Base-by-base conservation (phyloP, 2,113 vertebrate genomes). In the Stigmatopora argus region DNA sequence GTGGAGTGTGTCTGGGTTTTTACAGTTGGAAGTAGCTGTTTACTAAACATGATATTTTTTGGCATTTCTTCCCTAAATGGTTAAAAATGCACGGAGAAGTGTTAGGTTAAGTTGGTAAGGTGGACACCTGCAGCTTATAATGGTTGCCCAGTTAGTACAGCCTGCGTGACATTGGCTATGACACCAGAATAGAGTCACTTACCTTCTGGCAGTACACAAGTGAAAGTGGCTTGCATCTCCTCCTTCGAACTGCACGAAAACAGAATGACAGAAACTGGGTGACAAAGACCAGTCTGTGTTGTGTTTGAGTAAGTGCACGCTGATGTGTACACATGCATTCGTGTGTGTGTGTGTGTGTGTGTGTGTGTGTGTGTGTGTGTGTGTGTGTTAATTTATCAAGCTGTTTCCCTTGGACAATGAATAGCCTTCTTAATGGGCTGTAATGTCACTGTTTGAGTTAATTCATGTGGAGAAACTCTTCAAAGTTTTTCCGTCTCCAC, bases 391-490 rank as follows among this genome's bases (percentile, higher is more conserved):
- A 64, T 74, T 44, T 65, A n/a, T 69, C 60, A 56, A 34, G 15
- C 62, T 19, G 51, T 41, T 65, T 56, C 61, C 53, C 60, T 58
- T 21, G 21, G 51, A 67, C 77, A 83, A 83, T 85, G 78, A 84
- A 84, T 72, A 38, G 78, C 51, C 66, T 67, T 75, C 82, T 45
- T 86, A 79, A 83, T 86, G 80, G 83, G 84, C 85, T 75, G 70
- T 65, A 83, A 71, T 80, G 14, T 77, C 79, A 75, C 86, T 87
- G 75, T 87, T 87, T 80, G 72, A 75, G 78, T 68, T 66, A 84
- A 85, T 77, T 90, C 87, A 81, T 87, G 83, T 88, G 72, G 66
- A 86, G 80, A 86, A 81, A 77, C 74, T 87, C 91, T 85, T 69
- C 85, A 87, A 87, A 88, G 81, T 86, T 85, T 85, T 82, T 65